A percentile compares a stretch with the other conserved stretches of the same genome.
Evolutionary conservation across 2,888 invertebrate genomes (phyloP).

Genomic region (Nowickia ferox): DNA sequence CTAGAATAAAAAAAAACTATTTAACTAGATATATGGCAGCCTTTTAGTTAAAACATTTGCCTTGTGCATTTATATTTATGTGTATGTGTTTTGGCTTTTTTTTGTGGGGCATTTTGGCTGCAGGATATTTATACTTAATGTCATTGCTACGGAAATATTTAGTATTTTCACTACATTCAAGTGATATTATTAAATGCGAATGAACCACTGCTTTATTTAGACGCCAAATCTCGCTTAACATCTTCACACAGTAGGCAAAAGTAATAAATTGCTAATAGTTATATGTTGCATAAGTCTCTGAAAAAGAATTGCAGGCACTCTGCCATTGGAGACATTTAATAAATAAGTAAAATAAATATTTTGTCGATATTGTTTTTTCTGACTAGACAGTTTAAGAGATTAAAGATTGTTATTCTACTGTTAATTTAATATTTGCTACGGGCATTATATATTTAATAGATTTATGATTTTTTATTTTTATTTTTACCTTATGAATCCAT

Average conservation of each 20-base stretch:
- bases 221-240: slow-evolving; percentile 57
- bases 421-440: neutral
- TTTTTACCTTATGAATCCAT: no score
- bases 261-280: slow-evolving; percentile 67
- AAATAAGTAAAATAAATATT: slow-evolving; percentile 19
- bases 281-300: no score
- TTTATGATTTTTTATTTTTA: neutral
- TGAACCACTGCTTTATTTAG: slow-evolving; percentile 22
- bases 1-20: slow-evolving; percentile 11
- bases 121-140: slow-evolving; percentile 49
- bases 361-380: neutral
- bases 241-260: slow-evolving; percentile 66
- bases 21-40: slow-evolving; percentile 62
- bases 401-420: neutral
- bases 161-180: slow-evolving; percentile 6
- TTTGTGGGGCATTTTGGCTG: slow-evolving; percentile 49
- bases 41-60: slow-evolving; percentile 60
- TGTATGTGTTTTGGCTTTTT: slow-evolving; percentile 11
- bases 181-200: neutral
- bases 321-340: no score
- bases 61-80: slow-evolving; percentile 10
- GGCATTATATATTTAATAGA: neutral
- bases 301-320: slow-evolving; percentile 19
- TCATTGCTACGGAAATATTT: slow-evolving; percentile 8
- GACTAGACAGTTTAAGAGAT: neutral